phyloP scores from a whole-genome alignment of 1,140 invertebrate species.

The Drosophila funebris region DNA sequence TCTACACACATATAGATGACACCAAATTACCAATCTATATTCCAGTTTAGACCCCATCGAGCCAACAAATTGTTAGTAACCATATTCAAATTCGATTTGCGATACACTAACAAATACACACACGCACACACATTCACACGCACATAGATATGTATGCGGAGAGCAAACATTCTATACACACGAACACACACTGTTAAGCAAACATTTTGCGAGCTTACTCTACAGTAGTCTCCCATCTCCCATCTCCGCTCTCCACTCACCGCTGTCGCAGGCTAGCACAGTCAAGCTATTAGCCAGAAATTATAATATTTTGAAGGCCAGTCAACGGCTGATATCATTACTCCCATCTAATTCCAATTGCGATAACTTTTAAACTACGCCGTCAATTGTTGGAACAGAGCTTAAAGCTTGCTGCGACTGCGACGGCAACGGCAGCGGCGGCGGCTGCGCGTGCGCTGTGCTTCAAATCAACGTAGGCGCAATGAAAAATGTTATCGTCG shows the following conservation, averaged over 20 bases:
- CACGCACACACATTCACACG: slow-evolving; percentile 11
- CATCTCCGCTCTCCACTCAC: not conserved
- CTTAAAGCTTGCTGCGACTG: slow-evolving; percentile 2
- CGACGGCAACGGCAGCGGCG: not conserved
- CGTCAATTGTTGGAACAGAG: slow-evolving; percentile 33
- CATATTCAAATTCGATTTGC: slow-evolving; percentile 64
- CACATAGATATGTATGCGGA: not conserved
- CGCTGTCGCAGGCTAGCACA: slow-evolving; percentile 2
- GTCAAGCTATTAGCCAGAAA: slow-evolving; percentile 69
- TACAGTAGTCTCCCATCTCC: slow-evolving; percentile 12
- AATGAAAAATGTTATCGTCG: not conserved
- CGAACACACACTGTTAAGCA: slow-evolving; percentile 53
- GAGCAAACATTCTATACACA: slow-evolving; percentile 31
- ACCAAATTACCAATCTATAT: slow-evolving; percentile 39
- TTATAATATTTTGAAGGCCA: slow-evolving; percentile 81
- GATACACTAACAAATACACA: slow-evolving; percentile 18
- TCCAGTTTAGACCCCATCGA: slow-evolving; percentile 48
- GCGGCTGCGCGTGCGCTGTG: slow-evolving; percentile 21
- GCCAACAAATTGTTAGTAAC: slow-evolving; percentile 72
- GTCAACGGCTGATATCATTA: slow-evolving; percentile 48
- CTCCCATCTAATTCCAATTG: slow-evolving; percentile 68
- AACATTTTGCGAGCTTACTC: slow-evolving; percentile 53
- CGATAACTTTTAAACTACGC: slow-evolving; percentile 55
- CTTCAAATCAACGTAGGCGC: not conserved
- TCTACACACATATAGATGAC: slow-evolving; percentile 22